Base-by-base conservation (phyloP, 2,888 invertebrate species). In the Drosophila paranaensis region DNA sequence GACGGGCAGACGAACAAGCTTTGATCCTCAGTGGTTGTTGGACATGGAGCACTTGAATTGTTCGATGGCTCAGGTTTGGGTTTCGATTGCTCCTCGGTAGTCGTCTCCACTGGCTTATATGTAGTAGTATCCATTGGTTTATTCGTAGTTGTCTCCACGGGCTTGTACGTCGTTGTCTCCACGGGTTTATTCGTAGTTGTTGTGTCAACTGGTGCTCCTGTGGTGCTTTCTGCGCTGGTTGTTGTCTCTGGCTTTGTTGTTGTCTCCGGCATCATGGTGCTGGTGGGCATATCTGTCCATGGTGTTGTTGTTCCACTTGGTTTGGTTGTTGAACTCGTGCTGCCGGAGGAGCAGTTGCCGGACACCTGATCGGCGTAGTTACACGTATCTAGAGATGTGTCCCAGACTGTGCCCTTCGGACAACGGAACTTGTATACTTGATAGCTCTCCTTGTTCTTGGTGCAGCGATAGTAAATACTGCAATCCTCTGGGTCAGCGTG, bases 1-100 rank as follows among this genome's bases (percentile, higher is more conserved):
- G 97, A 96, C 10, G 97, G 97, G 90, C 97, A 97, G 2, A 96
- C 95, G 64, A 95, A 94, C 14, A 95, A 93, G 74, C 95, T 93
- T 93, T 97, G 97, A 72, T 96, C 95, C 25, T 95, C 95, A 6
- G 77, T 84, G 8, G 82, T 89, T 33, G 83, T 35, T 2, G 92
- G 92, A 33, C 93, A 92, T 4, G 91, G 90, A 27, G 74, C 76
- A 65, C 55, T 77, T n/a, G 81, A 67, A 30, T 53, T 80, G 25
- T 11, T 56, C 5, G 60, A 63, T 3, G 73, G 63, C n/a, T 73
- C 39, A 2, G 69, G 73, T 9, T 16, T 35, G 2, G 43, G 63
- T n/a, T 10, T 63, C 14, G 45, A 48, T 50, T 65, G 71, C 40
- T 39, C 50, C 56, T 70, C 71, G 13, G 75, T 74, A 10, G 75